Conservation (phyloP, 2,888 invertebrate genomes). For the Rhabditophanes sp. region DNA sequence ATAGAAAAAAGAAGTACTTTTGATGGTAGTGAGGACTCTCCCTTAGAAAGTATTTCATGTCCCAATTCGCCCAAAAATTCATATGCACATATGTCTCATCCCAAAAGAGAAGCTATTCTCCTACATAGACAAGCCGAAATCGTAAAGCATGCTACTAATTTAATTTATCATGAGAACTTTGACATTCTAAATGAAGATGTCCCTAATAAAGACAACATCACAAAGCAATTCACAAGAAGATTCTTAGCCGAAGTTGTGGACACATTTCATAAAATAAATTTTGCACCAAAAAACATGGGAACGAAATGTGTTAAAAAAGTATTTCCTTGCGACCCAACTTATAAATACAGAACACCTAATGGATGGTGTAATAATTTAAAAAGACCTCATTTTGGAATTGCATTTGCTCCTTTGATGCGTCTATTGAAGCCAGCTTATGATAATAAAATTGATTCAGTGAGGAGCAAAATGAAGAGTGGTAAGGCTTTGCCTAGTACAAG, state of each 20-base stretch:
- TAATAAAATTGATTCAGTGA: constrained; percentile 53
- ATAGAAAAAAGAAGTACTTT: too few species aligned
- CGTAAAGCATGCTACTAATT: too few species aligned
- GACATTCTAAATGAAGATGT: too few species aligned
- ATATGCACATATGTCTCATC: too few species aligned
- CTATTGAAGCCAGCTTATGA: constrained; percentile 57
- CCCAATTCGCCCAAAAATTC: too few species aligned
- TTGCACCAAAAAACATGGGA: constrained; percentile 20
- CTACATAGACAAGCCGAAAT: too few species aligned
- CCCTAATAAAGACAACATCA: constrained; percentile 13
- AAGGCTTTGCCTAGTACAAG: constrained; percentile 31
- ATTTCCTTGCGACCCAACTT: constrained; percentile 43
- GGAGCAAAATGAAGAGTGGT: constrained; percentile 15
- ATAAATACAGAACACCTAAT: constrained; percentile 62
- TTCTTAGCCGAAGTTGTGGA: constrained; percentile 23
- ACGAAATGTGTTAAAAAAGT: constrained; percentile 34
- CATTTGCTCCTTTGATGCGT: constrained; percentile 35
- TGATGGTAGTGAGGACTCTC: too few species aligned
- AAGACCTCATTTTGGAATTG: constrained; percentile 35
- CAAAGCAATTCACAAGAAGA: constrained; percentile 12
- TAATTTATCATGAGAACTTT: too few species aligned
- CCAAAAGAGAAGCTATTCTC: too few species aligned
- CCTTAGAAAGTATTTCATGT: too few species aligned
- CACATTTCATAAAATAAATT: constrained; percentile 34
- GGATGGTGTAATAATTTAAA: constrained; percentile 68